Conservation (phyloP, 2,797 vertebrate genomes). For the Zonotrichia albicollis region DNA sequence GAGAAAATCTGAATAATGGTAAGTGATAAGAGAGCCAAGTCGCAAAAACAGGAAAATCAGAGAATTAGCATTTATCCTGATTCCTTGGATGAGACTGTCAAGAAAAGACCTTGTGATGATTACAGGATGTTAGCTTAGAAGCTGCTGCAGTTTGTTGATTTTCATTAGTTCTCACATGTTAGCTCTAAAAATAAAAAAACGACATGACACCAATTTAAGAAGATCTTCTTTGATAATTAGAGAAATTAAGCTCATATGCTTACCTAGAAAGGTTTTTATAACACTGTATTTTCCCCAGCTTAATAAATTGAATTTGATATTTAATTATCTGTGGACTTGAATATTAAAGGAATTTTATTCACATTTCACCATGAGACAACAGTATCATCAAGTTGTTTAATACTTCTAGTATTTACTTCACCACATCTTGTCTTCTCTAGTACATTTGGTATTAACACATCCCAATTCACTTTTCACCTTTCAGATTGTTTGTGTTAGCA, state of each 20-base stretch:
- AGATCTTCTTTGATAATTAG: background rate
- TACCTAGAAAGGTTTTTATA: background rate
- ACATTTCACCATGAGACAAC: background rate
- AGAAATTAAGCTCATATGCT: background rate
- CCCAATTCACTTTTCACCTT: background rate
- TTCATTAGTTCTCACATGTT: background rate
- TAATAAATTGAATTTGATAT: background rate
- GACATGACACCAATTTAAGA: background rate
- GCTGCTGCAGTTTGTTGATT: background rate
- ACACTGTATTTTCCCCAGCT: background rate
- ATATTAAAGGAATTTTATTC: slow-evolving; percentile 2
- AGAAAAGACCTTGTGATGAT: slow-evolving; percentile 46
- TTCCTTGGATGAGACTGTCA: slow-evolving; percentile 16
- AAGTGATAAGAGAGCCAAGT: slow-evolving; percentile 22
- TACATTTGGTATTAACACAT: background rate
- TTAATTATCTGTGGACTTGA: background rate
- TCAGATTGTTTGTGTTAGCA: background rate
- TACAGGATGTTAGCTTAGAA: background rate
- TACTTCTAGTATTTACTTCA: background rate
- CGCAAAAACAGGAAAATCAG: slow-evolving; percentile 57
- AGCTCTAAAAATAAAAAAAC: background rate
- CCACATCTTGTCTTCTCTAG: background rate
- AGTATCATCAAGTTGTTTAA: background rate
- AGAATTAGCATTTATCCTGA: slow-evolving; percentile 55
- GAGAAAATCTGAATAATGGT: background rate